phyloP scores from a whole-genome alignment of 2,113 vertebrate species.

The Cinclus mexicanus region DNA sequence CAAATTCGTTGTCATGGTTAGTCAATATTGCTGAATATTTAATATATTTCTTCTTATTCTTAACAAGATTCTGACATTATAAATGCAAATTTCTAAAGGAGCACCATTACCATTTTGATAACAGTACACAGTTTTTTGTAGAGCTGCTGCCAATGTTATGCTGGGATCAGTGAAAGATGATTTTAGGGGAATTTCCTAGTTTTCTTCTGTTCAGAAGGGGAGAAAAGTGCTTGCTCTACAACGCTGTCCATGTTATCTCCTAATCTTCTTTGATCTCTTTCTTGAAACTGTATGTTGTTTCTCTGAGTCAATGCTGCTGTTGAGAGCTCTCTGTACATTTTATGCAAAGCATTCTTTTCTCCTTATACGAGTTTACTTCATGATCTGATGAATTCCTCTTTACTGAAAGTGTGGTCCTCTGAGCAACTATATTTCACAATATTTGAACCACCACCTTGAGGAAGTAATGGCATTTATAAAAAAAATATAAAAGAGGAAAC shows the following conservation, averaged over 20 bases:
- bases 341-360: background rate
- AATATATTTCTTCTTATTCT: background rate
- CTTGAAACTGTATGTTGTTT: background rate
- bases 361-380: background rate
- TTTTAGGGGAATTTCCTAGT: background rate
- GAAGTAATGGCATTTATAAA: background rate
- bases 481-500: background rate
- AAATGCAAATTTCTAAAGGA: background rate
- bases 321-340: background rate
- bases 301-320: background rate
- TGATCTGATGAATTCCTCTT: background rate
- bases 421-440: background rate
- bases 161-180: background rate
- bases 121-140: background rate
- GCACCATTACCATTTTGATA: background rate
- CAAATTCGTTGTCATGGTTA: background rate
- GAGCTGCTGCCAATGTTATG: background rate
- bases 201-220: background rate
- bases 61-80: background rate
- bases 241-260: background rate
- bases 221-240: background rate
- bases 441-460: background rate
- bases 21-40: background rate
- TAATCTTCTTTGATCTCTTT: background rate
- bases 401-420: background rate